Conservation (phyloP, 2,797 vertebrate species). For the Sternotherus odoratus region DNA sequence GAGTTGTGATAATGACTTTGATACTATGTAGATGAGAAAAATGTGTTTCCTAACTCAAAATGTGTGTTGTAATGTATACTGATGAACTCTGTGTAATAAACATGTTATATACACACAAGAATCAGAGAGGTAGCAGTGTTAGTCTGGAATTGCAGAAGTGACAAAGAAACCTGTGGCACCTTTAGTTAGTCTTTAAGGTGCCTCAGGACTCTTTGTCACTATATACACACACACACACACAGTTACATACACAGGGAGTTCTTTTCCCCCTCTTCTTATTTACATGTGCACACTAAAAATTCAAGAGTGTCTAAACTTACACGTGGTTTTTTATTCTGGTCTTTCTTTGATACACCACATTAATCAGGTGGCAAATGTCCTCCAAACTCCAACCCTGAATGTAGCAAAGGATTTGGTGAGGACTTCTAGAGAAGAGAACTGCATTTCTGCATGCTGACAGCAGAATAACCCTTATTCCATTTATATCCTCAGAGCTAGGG, state of each 20-base stretch:
- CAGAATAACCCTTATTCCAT: not conserved
- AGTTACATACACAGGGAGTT: not conserved
- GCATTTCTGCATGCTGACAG: not conserved
- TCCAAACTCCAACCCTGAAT: rapidly evolving
- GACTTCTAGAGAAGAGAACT: not conserved
- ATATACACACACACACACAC: too few species aligned
- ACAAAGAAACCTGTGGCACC: too few species aligned
- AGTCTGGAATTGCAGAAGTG: too few species aligned
- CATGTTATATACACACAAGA: not conserved
- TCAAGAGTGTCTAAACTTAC: not conserved
- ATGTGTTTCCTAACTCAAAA: not conserved
- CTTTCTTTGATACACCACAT: not conserved
- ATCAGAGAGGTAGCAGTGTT: too few species aligned
- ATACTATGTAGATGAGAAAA: not conserved
- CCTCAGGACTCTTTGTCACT: too few species aligned
- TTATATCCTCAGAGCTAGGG: not conserved
- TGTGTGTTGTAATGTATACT: not conserved
- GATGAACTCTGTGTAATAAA: not conserved
- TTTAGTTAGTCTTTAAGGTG: too few species aligned
- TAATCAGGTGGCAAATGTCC: not conserved
- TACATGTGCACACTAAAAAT: not conserved
- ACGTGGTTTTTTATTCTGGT: not conserved
- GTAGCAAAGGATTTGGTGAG: not conserved
- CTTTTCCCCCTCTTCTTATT: not conserved
- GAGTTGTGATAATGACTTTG: not conserved